Evolutionary conservation across 2,888 invertebrate genomes (phyloP), one percentile per base, ranked within the genome.

Genomic region (Saturnia japonica): DNA sequence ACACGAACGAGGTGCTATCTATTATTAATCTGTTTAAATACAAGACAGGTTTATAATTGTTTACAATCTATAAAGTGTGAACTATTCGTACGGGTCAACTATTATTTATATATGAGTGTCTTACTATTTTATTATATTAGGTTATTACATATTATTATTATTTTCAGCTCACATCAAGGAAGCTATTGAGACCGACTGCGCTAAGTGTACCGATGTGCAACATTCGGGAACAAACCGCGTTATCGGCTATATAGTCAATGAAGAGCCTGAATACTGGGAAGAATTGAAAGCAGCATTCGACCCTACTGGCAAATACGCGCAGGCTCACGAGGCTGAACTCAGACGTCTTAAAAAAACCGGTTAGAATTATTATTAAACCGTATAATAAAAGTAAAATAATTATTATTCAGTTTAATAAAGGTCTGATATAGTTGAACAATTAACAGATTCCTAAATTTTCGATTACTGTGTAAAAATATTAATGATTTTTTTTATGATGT

Each of bases 201-300:
- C 34, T 0, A 78, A 77, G 62, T 79, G 79, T 67, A 78, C 67
- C n/a, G 51, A 76, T 0, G 22, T 25, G 0, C 92, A 93, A 71
- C 82, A 77, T 6, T 71, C 75, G 0, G 85, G 85, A 0, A 82
- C 85, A 14, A 77, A 84, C 1, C 76, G 74, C 2, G 88, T 91
- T 4, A 81, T 92, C 68, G 62, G 60, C 0, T 83, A 88, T 73
- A 77, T 93, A 12, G 85, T 89, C 73, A 87, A 89, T 72, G 43
- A 89, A 11, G 86, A 91, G 34, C 73, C 72, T 0, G 82, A 78
- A 0, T 77, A 71, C 66, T 93, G 91, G 91, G 73, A 76, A 8
- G 72, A 85, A 51, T 77, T 92, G 43, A 79, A 78, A 47, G 82
- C 74, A 11, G 90, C 91, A 74, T 91, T 88, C 75, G 92, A 93